A percentile compares a stretch with the other conserved stretches of the same genome.
These are phyloP conservation scores for Mus minutoides DNA, from an alignment of 2,797 vertebrate species.

Conservation along the genomic window DNA sequence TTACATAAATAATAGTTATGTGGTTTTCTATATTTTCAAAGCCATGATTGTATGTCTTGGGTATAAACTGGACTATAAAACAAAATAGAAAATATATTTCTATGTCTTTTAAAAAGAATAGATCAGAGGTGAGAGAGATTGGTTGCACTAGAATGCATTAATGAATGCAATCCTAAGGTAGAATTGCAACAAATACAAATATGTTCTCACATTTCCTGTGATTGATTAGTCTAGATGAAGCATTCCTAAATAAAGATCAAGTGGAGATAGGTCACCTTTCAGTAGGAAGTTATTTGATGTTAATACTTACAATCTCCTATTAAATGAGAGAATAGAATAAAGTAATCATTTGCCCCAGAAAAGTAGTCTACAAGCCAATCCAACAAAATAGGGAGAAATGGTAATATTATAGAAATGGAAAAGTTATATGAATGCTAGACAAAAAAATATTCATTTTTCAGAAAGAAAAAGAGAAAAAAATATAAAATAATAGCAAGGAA, in stretches of 20 bases:
- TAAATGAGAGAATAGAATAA: background rate
- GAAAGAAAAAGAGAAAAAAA: background rate
- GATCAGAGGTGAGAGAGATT: background rate
- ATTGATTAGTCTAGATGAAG: background rate
- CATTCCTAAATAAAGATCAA: background rate
- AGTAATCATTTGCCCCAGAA: background rate
- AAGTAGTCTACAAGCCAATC: background rate
- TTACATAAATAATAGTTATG: background rate
- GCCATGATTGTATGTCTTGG: background rate
- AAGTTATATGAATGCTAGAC: background rate
- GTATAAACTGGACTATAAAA: background rate
- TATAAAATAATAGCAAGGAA: background rate
- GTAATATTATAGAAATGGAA: background rate
- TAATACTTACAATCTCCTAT: background rate
- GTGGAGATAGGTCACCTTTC: background rate
- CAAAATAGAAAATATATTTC: background rate
- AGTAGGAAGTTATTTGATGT: background rate
- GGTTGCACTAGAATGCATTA: background rate
- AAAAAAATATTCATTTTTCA: background rate
- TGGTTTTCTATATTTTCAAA: background rate
- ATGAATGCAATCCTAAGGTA: background rate
- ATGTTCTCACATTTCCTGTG: background rate
- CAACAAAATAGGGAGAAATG: background rate
- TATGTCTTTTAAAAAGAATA: background rate
- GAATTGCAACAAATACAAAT: background rate